Percentiles rank a stretch among this genome's conserved stretches.
These are phyloP conservation scores for Netelia fuscicornis DNA, from an alignment of 2,888 invertebrate species.

Conservation along the genomic window DNA sequence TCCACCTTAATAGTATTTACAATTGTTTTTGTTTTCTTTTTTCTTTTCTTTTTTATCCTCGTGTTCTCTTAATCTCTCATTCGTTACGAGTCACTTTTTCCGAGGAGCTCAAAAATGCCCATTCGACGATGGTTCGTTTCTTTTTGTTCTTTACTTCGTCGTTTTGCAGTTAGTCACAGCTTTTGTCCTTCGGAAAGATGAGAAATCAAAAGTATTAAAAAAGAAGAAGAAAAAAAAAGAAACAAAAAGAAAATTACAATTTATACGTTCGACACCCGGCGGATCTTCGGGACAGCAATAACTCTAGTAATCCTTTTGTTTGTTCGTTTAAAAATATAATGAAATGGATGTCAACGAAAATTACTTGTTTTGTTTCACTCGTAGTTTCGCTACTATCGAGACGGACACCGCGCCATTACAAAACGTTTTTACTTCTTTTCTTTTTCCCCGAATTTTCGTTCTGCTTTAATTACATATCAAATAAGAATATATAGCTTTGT, in stretches of 20 bases:
- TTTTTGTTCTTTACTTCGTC: constrained; percentile 25
- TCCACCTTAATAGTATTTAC: constrained; percentile 52
- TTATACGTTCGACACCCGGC: constrained; percentile 12
- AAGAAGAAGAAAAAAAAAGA: constrained; percentile 21
- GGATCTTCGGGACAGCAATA: constrained; percentile 55
- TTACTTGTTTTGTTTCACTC: constrained; percentile 12
- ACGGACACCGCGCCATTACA: neutral
- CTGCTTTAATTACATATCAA: constrained; percentile 64
- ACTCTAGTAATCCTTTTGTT: constrained; percentile 2
- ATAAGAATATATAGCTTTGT: constrained; percentile 64
- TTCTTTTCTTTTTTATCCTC: neutral
- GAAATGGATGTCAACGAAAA: constrained; percentile 16
- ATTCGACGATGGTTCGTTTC: constrained; percentile 11
- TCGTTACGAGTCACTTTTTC: constrained; percentile 30
- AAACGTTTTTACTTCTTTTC: neutral
- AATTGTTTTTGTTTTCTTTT: neutral
- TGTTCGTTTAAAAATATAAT: constrained; percentile 21
- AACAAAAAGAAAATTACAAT: constrained; percentile 3
- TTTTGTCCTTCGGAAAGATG: constrained; percentile 41
- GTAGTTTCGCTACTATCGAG: neutral
- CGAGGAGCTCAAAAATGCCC: constrained; percentile 39
- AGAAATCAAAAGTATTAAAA: constrained; percentile 24
- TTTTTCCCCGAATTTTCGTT: constrained; percentile 36
- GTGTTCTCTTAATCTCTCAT: neutral
- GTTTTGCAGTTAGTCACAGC: constrained; percentile 53